Base-by-base conservation (phyloP, 2,113 vertebrate species). In the Rhabdomys dilectus region DNA sequence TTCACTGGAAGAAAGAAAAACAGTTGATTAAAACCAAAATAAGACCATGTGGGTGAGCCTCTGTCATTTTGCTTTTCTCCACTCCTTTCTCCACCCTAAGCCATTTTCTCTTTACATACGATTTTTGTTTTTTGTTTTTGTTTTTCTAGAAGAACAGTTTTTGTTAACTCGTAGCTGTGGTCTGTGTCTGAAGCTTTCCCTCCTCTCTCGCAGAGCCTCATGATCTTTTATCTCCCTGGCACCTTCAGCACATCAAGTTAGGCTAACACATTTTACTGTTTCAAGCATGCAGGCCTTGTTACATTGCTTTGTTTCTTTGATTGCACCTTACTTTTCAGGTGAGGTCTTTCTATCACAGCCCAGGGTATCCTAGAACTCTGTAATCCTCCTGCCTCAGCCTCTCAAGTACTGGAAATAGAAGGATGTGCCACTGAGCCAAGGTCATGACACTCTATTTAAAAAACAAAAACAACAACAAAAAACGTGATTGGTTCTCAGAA, bases 1-100 rank as follows among this genome's bases (percentile, higher is more conserved):
- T 80, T 90, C 60, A 5, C 8, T 80, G 7, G 94, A 87, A 93
- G 31, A 76, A 87, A 75, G 19, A 66, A 76, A 94, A 94, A 22
- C 42, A 91, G 60, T 36, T 51, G 68, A 1, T 31, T 36, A 9
- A 60, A 91, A 81, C 13, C 22, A 16, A 72, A 73, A 51, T 0
- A 36, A 39, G 24, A 70, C 29, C 53, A 42, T 4, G 19, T 24
- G 13, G 3, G 22, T 39, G 16, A 51, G 16, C 0, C 0, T 11
- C 36, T n/a, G 11, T 76, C 60, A 31, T 80, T 85, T 1, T 7
- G 58, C 22, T 88, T 39, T 24, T 31, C 73, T 89, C 17, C 16
- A 24, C 3, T 58, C 8, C 15, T 68, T 91, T 48, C 36, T 68
- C 42, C 88, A 42, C 9, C 16, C 66, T 36, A 0, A 16, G 62